phyloP scores from a whole-genome alignment of 2,113 vertebrate species.

The Melanerpes aurifrons region DNA sequence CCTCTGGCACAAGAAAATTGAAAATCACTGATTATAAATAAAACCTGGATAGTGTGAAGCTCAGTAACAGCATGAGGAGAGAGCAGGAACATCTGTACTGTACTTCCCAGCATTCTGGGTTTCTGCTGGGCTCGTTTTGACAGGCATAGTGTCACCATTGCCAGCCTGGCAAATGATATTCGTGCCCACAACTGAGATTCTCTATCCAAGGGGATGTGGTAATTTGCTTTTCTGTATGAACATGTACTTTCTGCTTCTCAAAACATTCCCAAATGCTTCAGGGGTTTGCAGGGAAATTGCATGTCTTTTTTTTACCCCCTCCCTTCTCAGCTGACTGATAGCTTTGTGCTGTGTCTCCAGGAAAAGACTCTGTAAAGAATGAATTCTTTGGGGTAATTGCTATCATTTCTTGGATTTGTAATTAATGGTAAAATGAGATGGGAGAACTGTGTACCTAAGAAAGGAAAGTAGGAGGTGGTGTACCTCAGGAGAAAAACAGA shows the following conservation, averaged over 20 bases:
- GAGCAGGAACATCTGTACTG: background rate
- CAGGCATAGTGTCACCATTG: background rate
- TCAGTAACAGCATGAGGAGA: background rate
- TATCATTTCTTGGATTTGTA: background rate
- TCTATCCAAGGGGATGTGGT: background rate
- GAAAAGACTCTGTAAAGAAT: background rate
- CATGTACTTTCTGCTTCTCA: background rate
- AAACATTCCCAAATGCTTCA: background rate
- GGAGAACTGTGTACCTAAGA: background rate
- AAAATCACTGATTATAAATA: background rate
- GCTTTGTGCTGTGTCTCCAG: background rate
- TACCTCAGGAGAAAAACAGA: background rate
- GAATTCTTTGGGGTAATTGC: background rate
- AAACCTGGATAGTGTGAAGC: background rate
- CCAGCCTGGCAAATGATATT: background rate
- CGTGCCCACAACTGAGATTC: background rate
- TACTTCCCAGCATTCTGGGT: background rate
- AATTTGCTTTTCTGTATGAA: background rate
- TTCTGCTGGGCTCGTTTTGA: background rate
- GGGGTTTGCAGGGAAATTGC: background rate
- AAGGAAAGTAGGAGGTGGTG: background rate
- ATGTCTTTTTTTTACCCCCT: background rate
- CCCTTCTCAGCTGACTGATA: background rate
- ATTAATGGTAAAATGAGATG: background rate
- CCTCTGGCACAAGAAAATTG: background rate